Evolutionary conservation across 2,113 vertebrate genomes (phyloP).

Genomic region (Spilogale gracilis): DNA sequence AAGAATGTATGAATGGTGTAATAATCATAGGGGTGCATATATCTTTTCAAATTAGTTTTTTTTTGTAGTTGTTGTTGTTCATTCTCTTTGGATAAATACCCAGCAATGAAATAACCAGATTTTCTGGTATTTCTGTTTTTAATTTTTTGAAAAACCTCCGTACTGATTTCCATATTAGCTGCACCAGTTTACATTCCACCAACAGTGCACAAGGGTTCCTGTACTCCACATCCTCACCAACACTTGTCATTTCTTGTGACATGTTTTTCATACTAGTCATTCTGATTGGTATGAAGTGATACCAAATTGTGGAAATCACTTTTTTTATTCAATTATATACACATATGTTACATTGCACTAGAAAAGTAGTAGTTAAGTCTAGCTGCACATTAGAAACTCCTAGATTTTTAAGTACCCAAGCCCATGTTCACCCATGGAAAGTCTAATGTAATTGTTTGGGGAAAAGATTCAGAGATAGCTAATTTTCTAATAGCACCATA

Average conservation of each 20-base stretch:
- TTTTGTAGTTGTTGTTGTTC: neutral
- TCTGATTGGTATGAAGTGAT: neutral
- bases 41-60: neutral
- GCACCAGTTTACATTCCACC: neutral
- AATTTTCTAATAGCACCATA: neutral
- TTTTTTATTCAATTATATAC: neutral
- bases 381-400: neutral
- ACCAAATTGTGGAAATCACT: neutral
- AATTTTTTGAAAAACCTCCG: neutral
- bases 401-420: neutral
- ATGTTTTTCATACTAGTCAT: neutral
- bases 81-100: neutral
- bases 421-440: neutral
- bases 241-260: neutral
- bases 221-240: neutral
- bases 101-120: neutral
- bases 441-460: neutral
- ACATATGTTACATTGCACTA: neutral
- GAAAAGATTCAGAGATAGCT: neutral
- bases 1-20: neutral
- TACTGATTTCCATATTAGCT: neutral
- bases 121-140: neutral
- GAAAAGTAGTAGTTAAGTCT: neutral
- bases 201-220: neutral
- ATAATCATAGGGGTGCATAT: neutral